phyloP scores from a whole-genome alignment of 2,888 invertebrate species.

The Caenorhabditis afra region DNA sequence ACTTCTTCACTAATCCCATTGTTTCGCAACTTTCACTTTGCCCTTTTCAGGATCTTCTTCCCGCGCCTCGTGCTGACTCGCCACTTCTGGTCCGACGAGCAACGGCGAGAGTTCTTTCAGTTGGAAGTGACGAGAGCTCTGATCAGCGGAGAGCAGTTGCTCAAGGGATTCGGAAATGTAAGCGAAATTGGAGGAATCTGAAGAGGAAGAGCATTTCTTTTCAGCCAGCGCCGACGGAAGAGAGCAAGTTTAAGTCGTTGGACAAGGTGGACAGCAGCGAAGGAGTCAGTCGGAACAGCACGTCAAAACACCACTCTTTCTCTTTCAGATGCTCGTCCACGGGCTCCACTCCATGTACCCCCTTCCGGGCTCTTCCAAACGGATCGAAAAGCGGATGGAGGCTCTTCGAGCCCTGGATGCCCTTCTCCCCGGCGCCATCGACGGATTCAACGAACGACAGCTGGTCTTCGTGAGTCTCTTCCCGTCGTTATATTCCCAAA shows the following conservation, averaged over 20 bases:
- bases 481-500: background rate
- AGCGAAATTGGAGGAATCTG: background rate
- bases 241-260: constrained; percentile 33
- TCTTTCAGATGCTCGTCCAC: constrained; percentile 39
- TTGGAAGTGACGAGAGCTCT: constrained; percentile 60
- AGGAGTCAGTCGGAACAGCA: constrained; percentile 21
- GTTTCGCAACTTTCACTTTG: constrained; percentile 9
- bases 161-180: constrained; percentile 42
- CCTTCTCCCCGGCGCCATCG: constrained; percentile 35
- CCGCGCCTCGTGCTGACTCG: constrained; percentile 77
- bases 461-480: constrained; percentile 63
- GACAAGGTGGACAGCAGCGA: constrained; percentile 46
- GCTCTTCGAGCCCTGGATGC: constrained; percentile 55
- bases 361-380: constrained; percentile 48
- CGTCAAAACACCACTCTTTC: too few relatives aligned
- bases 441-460: constrained; percentile 61
- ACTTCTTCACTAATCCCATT: background rate
- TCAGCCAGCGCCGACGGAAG: constrained; percentile 36
- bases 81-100: constrained; percentile 77
- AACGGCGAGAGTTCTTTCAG: constrained; percentile 71
- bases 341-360: constrained; percentile 55
- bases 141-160: constrained; percentile 49
- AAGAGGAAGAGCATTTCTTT: background rate
- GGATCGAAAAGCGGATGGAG: constrained; percentile 49
- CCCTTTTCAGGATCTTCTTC: constrained; percentile 76